These are phyloP conservation scores for Montipora foliosa DNA, from an alignment of 64 coral and sea anemone species.

Conservation along the genomic window DNA sequence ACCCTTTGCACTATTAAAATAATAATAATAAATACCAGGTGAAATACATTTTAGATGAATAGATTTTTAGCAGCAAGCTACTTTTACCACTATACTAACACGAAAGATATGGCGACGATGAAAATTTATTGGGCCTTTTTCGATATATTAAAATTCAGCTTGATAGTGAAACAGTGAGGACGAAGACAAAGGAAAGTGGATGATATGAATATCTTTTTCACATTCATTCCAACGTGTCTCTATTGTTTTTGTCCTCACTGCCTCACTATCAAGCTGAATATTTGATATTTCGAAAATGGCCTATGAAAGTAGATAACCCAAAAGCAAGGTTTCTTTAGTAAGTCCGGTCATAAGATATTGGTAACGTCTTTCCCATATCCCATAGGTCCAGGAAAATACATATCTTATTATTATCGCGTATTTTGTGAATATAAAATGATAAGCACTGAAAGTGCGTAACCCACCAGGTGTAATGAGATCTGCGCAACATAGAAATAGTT, in stretches of 20 bases:
- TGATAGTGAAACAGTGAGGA: no score
- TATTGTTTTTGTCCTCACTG: no score
- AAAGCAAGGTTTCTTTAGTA: not conserved
- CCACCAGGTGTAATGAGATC: not conserved
- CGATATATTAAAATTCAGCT: no score
- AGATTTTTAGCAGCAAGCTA: not conserved
- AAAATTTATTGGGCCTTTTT: no score
- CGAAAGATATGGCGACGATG: no score
- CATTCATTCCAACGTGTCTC: no score
- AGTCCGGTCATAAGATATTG: not conserved
- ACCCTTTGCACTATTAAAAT: no score
- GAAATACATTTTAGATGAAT: not conserved
- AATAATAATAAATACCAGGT: no score
- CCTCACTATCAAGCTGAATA: no score
- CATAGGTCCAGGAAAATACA: not conserved
- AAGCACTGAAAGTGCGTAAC: not conserved
- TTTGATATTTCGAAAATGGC: no score
- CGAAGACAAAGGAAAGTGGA: no score
- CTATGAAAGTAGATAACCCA: not conserved
- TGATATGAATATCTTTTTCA: no score
- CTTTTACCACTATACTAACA: conserved; percentile 4
- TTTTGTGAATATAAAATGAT: not conserved
- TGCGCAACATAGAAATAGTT: not conserved
- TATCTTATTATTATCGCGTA: not conserved
- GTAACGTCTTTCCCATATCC: not conserved